phyloP scores from a whole-genome alignment of 2,113 vertebrate genomes.

The Calcarius ornatus region DNA sequence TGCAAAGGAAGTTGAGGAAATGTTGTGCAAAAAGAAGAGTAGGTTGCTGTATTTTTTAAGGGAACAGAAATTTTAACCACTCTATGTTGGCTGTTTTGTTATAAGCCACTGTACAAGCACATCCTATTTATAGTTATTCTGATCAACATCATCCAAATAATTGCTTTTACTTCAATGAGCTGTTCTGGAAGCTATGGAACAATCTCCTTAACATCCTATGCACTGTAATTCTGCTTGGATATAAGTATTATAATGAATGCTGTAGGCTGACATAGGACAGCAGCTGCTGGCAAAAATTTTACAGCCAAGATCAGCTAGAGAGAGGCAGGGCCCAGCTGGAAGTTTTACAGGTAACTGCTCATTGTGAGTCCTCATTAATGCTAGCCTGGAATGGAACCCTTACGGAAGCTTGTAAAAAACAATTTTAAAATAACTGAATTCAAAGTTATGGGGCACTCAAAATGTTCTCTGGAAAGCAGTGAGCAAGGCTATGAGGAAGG shows the following conservation, averaged over 20 bases:
- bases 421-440: slow-evolving; percentile 11
- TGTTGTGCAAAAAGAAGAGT: background rate
- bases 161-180: background rate
- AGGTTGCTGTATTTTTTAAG: background rate
- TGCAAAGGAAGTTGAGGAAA: background rate
- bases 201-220: background rate
- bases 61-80: background rate
- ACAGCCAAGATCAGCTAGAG: background rate
- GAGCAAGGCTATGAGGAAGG: background rate
- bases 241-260: background rate
- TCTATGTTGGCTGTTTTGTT: background rate
- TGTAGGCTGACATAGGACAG: background rate
- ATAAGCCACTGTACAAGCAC: background rate
- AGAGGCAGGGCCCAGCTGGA: background rate
- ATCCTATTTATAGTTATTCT: background rate
- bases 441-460: background rate
- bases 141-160: background rate
- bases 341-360: background rate
- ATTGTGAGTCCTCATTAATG: background rate
- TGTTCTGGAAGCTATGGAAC: background rate
- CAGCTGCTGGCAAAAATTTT: background rate
- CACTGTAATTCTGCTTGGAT: background rate
- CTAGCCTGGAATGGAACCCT: background rate
- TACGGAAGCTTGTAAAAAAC: background rate
- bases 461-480: background rate